Evolutionary conservation across 2,113 vertebrate genomes (phyloP), one percentile per base, ranked within the genome.

Genomic region (Psilopsiagon aymara): DNA sequence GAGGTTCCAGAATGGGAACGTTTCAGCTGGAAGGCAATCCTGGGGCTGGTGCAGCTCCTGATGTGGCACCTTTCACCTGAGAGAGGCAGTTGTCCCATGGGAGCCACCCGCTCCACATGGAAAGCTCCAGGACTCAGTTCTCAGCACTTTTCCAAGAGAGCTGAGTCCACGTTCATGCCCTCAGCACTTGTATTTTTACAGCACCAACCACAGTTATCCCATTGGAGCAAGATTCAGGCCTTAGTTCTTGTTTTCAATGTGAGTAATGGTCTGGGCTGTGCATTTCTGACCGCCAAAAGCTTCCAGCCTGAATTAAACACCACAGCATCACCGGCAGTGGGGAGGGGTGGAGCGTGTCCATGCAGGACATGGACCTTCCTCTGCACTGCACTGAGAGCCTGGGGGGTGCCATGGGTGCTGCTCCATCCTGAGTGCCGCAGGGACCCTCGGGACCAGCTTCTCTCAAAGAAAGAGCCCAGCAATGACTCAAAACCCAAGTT

Each of bases 271-370:
- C 43, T 59, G 69, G 43, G 66, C 43, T n/a, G 3, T 13, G 49
- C 66, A 35, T 82, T 73, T 77, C 59, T 59, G 70, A 53, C 47
- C 64, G n/a, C n/a, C 31, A 13, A 46, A 68, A 78, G 25, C 63
- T 91, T 71, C 68, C 79, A 67, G 63, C 31, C 75, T 11, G 47
- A 28, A 21, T 52, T n/a, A 20, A 82, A 21, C 57, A 28, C 0
- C 7, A 4, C 2, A 1, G 27, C 53, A 3, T 3, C 2, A 2
- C 52, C n/a, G 41, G 52, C 28, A 15, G 11, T 0, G 20, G 3
- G 70, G 77, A 4, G 41, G 74, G 35, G 33, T 3, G n/a, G 13
- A 43, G n/a, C 16, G 9, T 0, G 0, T n/a, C 70, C 0, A 0
- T 41, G 60, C 14, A 9, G 35, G 52, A 41, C 13, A 7, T 0